phyloP scores from a whole-genome alignment of 2,113 vertebrate species.

The Motacilla tschutschensis region DNA sequence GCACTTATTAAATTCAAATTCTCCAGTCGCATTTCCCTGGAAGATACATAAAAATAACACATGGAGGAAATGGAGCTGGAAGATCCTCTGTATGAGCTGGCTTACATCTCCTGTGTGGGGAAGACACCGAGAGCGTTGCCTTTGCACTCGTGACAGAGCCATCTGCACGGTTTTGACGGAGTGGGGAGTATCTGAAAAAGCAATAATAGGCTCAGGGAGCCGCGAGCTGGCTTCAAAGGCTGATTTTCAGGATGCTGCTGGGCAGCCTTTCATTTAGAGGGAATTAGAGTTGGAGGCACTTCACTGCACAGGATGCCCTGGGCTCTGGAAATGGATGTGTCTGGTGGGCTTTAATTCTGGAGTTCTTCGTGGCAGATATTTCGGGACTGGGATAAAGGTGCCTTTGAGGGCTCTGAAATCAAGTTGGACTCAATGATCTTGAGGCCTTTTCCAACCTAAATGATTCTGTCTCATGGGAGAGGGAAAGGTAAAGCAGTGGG shows the following conservation, averaged over 20 bases:
- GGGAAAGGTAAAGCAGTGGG: not conserved
- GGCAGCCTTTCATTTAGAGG: conserved; percentile 24
- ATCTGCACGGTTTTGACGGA: not conserved
- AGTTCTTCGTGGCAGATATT: accelerated
- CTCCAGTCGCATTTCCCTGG: conserved; percentile 39
- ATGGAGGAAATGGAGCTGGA: conserved; percentile 47
- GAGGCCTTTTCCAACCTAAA: not conserved
- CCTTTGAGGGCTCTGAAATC: not conserved
- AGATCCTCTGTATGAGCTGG: conserved; percentile 10
- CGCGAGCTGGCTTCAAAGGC: not conserved
- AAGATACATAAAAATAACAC: conserved; percentile 60
- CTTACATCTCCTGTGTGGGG: not conserved
- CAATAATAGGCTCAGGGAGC: not conserved
- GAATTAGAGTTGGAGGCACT: not conserved
- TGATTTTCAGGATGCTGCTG: not conserved
- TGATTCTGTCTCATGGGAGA: not conserved
- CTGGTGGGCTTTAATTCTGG: not conserved
- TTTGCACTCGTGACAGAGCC: not conserved
- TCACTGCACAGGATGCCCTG: not conserved
- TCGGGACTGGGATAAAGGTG: not conserved
- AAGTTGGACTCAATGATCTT: not conserved
- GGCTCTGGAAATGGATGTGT: not conserved
- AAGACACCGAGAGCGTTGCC: not conserved
- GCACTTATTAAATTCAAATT: conserved; percentile 52
- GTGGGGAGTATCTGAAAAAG: conserved; percentile 31